Conservation (phyloP, 2,113 vertebrate genomes). For the Strix uralensis region DNA sequence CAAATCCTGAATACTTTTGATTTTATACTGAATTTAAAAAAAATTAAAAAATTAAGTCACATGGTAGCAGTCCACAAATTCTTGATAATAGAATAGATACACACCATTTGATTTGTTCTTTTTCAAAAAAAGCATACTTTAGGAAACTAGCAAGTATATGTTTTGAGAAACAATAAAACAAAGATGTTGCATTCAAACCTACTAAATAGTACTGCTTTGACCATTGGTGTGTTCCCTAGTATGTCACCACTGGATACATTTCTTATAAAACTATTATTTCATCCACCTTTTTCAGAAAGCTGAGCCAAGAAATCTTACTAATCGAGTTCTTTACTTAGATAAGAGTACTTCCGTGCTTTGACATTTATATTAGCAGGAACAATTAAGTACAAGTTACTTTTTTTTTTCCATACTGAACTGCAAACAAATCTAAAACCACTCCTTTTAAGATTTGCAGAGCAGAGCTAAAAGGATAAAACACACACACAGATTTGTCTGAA, state of each 20-base stretch:
- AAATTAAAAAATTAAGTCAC: background rate
- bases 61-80: background rate
- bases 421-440: background rate
- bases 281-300: background rate
- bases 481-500: background rate
- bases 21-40: conserved; percentile 84
- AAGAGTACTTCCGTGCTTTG: background rate
- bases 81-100: background rate
- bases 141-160: background rate
- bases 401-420: background rate
- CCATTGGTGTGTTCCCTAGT: fast-evolving
- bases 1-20: conserved; percentile 92
- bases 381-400: background rate
- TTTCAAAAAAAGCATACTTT: background rate
- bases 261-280: background rate
- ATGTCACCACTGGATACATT: background rate
- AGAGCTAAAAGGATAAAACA: background rate
- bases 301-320: background rate
- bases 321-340: background rate
- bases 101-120: background rate
- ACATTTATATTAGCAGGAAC: background rate
- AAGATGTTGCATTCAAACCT: background rate
- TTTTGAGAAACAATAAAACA: background rate
- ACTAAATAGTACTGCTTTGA: background rate
- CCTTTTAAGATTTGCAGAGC: background rate